Evolutionary conservation across 2,113 vertebrate genomes (phyloP), one percentile per base, ranked within the genome.

Genomic region (Calyptommatus sinebrachiatus): DNA sequence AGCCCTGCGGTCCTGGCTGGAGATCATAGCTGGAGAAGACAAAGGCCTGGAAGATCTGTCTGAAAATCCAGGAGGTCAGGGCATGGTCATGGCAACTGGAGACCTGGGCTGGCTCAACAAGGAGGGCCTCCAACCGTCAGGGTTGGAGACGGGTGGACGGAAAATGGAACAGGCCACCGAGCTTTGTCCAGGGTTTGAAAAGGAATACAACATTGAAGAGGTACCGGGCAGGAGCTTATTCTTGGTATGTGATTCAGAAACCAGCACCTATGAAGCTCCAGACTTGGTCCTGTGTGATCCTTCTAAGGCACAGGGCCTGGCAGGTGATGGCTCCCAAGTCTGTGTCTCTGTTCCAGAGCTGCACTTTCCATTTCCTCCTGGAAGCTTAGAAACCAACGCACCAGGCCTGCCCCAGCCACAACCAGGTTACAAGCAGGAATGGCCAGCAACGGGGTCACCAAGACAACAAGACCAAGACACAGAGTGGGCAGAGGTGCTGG

Each of bases 61-160:
- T 0, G 77, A 78, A 35, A 78, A 78, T 7, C 77, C 77, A 3
- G 77, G 77, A 0, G 77, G 77, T 24, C 77, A 78, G 67, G 77
- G 77, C 11, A 78, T 78, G 77, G 14, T 78, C 50, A 78, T 78
- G 66, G 77, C 29, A 2, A 78, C 29, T 2, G 18, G 77, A 22
- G 76, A 68, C 18, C 28, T 77, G 66, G 50, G 67, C 14, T 78
- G 77, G 77, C 6, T 70, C 46, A 21, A 20, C 62, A 35, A 46
- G 2, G 71, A 67, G 71, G 9, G 22, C 1, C 29, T 67, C 61
- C 28, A 14, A 14, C 5, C 48, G 28, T 14, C 22, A 5, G 9
- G 0, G 4, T 12, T 12, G 3, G 21, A 21, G 28, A 18, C 1
- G n/a, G 41, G 18, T 0, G 8, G 3, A 2, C 0, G 4, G 7